Conservation (phyloP, 2,113 vertebrate genomes). For the Ramphastos sulfuratus region DNA sequence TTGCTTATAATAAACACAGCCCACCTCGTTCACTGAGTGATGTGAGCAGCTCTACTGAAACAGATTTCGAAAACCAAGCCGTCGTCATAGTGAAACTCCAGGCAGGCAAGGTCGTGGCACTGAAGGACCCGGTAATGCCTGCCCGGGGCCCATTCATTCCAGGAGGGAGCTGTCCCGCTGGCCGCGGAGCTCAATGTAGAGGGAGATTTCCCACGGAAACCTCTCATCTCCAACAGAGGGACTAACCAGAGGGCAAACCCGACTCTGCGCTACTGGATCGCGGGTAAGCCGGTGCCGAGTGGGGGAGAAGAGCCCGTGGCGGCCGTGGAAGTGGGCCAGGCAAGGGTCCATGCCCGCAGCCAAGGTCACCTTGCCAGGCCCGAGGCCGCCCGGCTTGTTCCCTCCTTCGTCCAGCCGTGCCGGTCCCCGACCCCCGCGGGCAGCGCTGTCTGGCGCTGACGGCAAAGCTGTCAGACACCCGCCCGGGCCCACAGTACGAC, state of each 20-base stretch:
- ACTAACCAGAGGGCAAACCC: background rate
- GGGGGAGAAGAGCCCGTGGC: background rate
- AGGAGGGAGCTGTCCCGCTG: background rate
- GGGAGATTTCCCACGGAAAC: background rate
- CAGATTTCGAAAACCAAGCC: background rate
- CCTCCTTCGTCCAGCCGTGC: background rate
- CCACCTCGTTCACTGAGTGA: background rate
- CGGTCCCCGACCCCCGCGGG: background rate
- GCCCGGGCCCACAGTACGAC: background rate
- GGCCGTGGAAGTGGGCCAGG: background rate
- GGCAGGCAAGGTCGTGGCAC: background rate
- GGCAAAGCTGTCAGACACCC: background rate
- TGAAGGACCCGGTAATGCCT: background rate
- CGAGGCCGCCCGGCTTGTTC: background rate
- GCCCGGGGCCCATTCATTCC: background rate
- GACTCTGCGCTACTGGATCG: background rate
- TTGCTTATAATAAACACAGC: background rate
- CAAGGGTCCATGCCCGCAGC: background rate
- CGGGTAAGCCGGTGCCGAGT: background rate
- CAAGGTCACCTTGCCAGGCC: conserved; percentile 63
- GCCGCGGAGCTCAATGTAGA: background rate
- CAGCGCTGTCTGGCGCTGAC: background rate
- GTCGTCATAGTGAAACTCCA: background rate
- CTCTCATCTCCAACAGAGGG: background rate
- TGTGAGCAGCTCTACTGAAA: background rate